phyloP scores from a whole-genome alignment of 2,888 invertebrate genomes.

The Tinea semifulvella region DNA sequence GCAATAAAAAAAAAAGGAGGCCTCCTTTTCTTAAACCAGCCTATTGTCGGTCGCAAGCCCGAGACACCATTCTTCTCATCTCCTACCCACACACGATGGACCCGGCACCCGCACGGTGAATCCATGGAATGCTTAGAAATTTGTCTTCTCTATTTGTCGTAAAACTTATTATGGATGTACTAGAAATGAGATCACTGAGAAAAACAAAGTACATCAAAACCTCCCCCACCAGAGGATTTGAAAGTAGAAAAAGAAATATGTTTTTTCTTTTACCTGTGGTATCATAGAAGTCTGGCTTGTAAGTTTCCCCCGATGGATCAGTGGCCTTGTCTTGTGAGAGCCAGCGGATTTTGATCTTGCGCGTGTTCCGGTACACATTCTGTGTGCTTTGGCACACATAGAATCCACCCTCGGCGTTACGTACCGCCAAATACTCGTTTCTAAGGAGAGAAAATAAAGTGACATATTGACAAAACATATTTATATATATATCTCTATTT shows the following conservation, averaged over 20 bases:
- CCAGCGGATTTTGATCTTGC: constrained; percentile 91
- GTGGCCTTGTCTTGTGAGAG: constrained; percentile 77
- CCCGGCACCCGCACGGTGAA: too few relatives aligned
- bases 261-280: constrained; percentile 80
- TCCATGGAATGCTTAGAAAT: too few relatives aligned
- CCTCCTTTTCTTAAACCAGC: too few relatives aligned
- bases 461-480: background rate
- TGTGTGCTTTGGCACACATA: constrained; percentile 91
- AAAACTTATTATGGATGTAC: too few relatives aligned
- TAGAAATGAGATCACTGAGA: too few relatives aligned
- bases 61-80: too few relatives aligned
- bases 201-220: background rate
- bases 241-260: too few relatives aligned
- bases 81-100: too few relatives aligned
- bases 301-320: constrained; percentile 73
- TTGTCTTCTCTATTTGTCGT: too few relatives aligned
- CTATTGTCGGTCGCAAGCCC: too few relatives aligned
- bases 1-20: too few relatives aligned
- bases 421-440: constrained; percentile 89
- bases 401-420: constrained; percentile 89
- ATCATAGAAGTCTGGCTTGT: constrained; percentile 91
- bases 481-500: too few relatives aligned
- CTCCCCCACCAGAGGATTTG: background rate
- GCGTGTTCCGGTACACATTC: constrained; percentile 87
- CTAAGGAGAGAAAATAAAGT: constrained; percentile 32